phyloP scores from a whole-genome alignment of 2,888 invertebrate genomes.

The Cosmopolites sordidus region DNA sequence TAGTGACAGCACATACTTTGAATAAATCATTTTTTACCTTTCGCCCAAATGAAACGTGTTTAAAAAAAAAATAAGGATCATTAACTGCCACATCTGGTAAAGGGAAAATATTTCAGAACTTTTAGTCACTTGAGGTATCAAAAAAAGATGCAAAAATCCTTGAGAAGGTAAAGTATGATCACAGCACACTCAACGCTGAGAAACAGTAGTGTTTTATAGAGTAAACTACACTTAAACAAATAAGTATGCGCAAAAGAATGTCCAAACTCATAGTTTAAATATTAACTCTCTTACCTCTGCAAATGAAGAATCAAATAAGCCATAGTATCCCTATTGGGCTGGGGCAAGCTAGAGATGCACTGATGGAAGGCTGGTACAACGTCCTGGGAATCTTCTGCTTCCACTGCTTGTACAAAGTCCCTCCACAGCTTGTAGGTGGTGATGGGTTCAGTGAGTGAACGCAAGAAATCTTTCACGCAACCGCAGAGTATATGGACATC shows the following conservation, averaged over 20 bases:
- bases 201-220: too few relatives aligned
- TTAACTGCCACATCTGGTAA: too few relatives aligned
- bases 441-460: constrained; percentile 83
- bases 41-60: too few relatives aligned
- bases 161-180: not conserved
- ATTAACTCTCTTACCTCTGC: constrained; percentile 65
- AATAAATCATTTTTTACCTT: too few relatives aligned
- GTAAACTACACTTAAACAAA: too few relatives aligned
- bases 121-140: too few relatives aligned
- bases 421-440: constrained; percentile 78
- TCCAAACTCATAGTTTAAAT: not conserved
- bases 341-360: constrained; percentile 79
- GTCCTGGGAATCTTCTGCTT: constrained; percentile 55
- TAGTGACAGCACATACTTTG: too few relatives aligned
- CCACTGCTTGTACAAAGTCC: constrained; percentile 71
- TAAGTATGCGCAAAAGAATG: not conserved
- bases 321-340: constrained; percentile 90
- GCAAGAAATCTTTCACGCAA: constrained; percentile 90
- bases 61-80: too few relatives aligned
- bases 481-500: constrained; percentile 91
- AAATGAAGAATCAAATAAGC: constrained; percentile 90
- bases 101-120: too few relatives aligned
- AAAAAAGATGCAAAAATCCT: not conserved
- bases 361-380: constrained; percentile 64
- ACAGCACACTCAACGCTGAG: too few relatives aligned